A percentile compares a stretch with the other conserved stretches of the same genome.
phyloP scores from a whole-genome alignment of 1,140 invertebrate species.

The Leptinotarsa texana region DNA sequence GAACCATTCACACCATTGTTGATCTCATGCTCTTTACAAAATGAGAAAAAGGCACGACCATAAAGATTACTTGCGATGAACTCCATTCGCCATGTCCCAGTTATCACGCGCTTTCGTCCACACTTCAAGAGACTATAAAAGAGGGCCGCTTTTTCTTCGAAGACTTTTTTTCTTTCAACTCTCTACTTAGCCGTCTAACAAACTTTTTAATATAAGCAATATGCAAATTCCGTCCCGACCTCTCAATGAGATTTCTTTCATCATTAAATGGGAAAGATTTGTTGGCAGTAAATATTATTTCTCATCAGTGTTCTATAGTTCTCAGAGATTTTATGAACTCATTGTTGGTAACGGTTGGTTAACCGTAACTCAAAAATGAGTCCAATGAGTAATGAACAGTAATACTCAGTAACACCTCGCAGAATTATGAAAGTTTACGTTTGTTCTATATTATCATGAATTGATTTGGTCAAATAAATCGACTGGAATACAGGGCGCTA shows the following conservation, averaged over 20 bases:
- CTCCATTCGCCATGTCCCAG: not conserved
- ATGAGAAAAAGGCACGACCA: not conserved
- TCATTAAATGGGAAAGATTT: constrained; percentile 4
- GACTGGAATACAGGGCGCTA: no score
- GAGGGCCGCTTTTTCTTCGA: not conserved
- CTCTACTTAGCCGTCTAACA: constrained; percentile 20
- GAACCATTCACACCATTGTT: not conserved
- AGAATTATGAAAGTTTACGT: no score
- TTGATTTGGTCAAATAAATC: no score
- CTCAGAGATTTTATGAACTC: not conserved
- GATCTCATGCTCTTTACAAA: not conserved
- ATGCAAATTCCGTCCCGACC: constrained; percentile 9
- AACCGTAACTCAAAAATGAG: no score
- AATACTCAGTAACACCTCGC: no score
- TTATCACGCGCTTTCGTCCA: not conserved
- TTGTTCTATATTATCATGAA: no score
- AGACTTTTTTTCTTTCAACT: constrained; percentile 18
- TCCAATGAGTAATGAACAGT: no score
- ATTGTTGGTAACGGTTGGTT: not conserved
- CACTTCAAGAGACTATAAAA: constrained; percentile 13
- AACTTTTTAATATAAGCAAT: constrained; percentile 21
- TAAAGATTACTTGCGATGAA: not conserved
- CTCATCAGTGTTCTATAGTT: not conserved
- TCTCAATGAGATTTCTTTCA: constrained; percentile 19
- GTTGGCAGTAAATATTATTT: constrained; percentile 7